Percentiles rank a stretch among this genome's conserved stretches.
Conservation (phyloP, 23 tunicate genomes). For the Ciona savignyi region DNA sequence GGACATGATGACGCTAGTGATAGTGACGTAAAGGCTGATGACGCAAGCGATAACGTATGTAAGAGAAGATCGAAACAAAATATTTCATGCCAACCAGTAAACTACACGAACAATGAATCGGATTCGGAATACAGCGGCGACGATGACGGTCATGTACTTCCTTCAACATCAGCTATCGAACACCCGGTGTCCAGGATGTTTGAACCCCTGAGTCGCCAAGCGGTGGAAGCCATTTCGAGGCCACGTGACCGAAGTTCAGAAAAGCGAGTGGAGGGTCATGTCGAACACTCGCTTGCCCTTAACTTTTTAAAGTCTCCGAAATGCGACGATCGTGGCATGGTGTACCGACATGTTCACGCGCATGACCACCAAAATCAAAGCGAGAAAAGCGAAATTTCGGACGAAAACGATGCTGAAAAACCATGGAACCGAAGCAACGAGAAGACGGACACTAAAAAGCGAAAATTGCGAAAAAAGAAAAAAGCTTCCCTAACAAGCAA, state of each 20-base stretch:
- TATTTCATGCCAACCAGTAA: not conserved
- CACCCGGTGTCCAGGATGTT: slow-evolving; percentile 22
- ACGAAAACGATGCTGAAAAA: slow-evolving; percentile 1
- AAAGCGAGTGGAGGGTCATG: not conserved
- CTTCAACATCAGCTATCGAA: not conserved
- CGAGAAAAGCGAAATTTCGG: not conserved
- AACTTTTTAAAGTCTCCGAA: not conserved
- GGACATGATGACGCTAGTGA: slow-evolving; percentile 22
- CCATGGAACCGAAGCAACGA: not conserved
- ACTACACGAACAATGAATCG: slow-evolving; percentile 3
- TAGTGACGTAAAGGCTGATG: not conserved
- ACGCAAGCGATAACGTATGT: not conserved
- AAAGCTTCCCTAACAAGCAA: not conserved
- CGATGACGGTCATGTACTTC: slow-evolving; percentile 1
- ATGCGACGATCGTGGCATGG: not conserved
- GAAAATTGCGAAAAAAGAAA: slow-evolving; percentile 12
- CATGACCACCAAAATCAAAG: not conserved
- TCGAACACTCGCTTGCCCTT: not conserved
- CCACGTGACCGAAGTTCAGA: not conserved
- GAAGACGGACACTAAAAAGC: not conserved
- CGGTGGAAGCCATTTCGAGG: slow-evolving; percentile 7
- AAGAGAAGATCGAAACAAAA: not conserved
- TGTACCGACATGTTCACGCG: not conserved
- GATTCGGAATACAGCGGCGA: slow-evolving; percentile 39
- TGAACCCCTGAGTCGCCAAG: slow-evolving; percentile 15